phyloP scores from a whole-genome alignment of 2,113 vertebrate genomes.

The Gallinago paraguaiae region DNA sequence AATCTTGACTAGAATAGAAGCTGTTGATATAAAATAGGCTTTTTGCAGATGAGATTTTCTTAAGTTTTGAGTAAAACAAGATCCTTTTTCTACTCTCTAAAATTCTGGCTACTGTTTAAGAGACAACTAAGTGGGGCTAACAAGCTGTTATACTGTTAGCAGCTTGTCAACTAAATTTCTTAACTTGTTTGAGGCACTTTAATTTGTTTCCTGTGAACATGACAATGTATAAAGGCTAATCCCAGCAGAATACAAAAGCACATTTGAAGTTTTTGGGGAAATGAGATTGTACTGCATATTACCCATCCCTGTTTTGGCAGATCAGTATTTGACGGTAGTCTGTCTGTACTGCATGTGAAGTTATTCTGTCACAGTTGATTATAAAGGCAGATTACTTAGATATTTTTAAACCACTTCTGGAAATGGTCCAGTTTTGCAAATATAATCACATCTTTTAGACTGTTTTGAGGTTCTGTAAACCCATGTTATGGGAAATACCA shows the following conservation, averaged over 20 bases:
- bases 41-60: not conserved
- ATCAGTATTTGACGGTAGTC: not conserved
- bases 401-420: not conserved
- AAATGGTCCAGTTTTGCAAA: not conserved
- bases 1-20: not conserved
- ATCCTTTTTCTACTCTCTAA: not conserved
- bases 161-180: not conserved
- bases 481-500: not conserved
- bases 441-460: not conserved
- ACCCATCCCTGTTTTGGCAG: not conserved
- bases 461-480: not conserved
- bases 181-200: not conserved
- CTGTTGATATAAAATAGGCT: not conserved
- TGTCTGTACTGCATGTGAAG: not conserved
- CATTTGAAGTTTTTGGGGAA: not conserved
- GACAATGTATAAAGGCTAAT: not conserved
- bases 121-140: not conserved
- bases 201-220: not conserved
- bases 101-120: not conserved
- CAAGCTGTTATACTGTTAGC: not conserved
- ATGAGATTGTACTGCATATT: not conserved
- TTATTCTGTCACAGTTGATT: not conserved
- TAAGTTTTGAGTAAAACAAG: not conserved
- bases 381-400: not conserved
- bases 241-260: not conserved